phyloP scores from a whole-genome alignment of 2,797 vertebrate species.

The Diplodus puntazzo region DNA sequence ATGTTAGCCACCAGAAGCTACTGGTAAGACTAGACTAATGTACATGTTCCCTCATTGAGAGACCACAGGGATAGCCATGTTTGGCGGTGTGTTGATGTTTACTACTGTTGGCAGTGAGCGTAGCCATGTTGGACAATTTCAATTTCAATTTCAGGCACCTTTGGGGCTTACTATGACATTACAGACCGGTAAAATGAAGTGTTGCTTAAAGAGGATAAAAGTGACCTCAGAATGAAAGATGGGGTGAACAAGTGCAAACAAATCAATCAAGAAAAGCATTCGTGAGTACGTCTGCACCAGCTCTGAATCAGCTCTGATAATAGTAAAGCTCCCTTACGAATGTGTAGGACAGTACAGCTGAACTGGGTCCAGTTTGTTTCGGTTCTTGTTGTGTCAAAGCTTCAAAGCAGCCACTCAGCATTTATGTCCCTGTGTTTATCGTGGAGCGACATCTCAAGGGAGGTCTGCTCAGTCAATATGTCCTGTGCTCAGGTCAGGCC shows the following conservation, averaged over 20 bases:
- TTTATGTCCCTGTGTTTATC: conserved; percentile 31
- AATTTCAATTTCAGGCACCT: too few species aligned
- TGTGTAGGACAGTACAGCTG: neutral
- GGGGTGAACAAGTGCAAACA: neutral
- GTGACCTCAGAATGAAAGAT: neutral
- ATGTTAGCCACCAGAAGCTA: neutral
- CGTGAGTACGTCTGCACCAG: neutral
- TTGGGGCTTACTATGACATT: too few species aligned
- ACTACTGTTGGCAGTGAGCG: too few species aligned
- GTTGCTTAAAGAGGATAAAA: too few species aligned
- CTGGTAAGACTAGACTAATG: neutral
- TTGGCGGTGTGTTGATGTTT: too few species aligned
- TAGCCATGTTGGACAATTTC: too few species aligned
- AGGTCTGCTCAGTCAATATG: conserved; percentile 41
- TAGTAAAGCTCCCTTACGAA: neutral
- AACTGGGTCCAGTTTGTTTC: conserved; percentile 7
- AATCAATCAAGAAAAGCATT: neutral
- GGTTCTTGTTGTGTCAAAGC: conserved; percentile 14
- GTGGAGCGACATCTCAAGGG: conserved; percentile 23
- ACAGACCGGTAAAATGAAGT: too few species aligned
- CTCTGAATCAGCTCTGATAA: neutral
- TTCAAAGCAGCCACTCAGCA: conserved; percentile 23
- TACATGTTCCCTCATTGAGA: too few species aligned
- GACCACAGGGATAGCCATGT: too few species aligned
- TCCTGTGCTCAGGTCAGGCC: conserved; percentile 35